Evolutionary conservation across 2,888 invertebrate species (phyloP).

Genomic region (Drosophila ustulata): DNA sequence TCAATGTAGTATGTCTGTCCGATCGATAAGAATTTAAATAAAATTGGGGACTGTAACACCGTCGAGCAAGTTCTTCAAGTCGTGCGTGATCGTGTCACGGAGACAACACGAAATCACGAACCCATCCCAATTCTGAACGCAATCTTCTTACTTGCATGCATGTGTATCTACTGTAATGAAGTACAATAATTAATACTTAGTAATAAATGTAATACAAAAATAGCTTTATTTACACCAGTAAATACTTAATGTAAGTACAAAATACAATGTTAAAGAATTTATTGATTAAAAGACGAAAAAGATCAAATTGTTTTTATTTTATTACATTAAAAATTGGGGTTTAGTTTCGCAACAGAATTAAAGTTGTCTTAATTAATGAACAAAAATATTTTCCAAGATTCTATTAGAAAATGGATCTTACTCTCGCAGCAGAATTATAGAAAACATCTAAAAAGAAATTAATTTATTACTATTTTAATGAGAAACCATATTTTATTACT

Average conservation of each 20-base stretch:
- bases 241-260: slow-evolving; percentile 61
- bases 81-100: slow-evolving; percentile 22
- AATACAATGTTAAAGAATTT: slow-evolving; percentile 56
- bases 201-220: slow-evolving; percentile 64
- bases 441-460: too few relatives aligned
- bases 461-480: too few relatives aligned
- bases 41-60: background rate
- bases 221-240: slow-evolving; percentile 74
- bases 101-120: background rate
- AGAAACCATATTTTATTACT: too few relatives aligned
- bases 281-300: slow-evolving; percentile 41
- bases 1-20: background rate
- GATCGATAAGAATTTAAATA: background rate
- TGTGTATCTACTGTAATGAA: slow-evolving; percentile 45
- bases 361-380: too few relatives aligned
- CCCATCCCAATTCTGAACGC: slow-evolving; percentile 16
- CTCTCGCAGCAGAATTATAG: too few relatives aligned
- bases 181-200: slow-evolving; percentile 57
- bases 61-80: background rate
- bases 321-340: too few relatives aligned
- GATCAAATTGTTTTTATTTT: slow-evolving; percentile 1
- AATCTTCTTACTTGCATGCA: slow-evolving; percentile 27
- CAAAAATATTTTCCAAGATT: too few relatives aligned
- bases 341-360: too few relatives aligned
- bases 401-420: too few relatives aligned